These are phyloP conservation scores for Hirundo rustica DNA, from an alignment of 2,797 vertebrate genomes.

Conservation along the genomic window DNA sequence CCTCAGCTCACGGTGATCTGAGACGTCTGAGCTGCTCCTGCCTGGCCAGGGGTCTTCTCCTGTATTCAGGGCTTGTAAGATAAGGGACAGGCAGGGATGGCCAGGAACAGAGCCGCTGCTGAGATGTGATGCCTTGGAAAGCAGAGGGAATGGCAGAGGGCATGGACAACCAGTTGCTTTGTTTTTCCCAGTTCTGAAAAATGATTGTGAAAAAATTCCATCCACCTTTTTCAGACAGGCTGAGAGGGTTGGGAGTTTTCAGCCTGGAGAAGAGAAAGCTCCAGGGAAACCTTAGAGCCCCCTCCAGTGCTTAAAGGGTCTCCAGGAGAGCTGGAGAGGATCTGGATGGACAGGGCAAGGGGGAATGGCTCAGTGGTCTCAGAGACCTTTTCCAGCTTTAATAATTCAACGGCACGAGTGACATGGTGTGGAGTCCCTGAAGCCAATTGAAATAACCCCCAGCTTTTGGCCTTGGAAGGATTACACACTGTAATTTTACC, in stretches of 20 bases:
- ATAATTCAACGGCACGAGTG: rapidly evolving
- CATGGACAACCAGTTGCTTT: background rate
- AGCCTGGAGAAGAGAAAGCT: background rate
- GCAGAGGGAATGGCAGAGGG: background rate
- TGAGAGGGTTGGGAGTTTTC: background rate
- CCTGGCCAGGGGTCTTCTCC: background rate
- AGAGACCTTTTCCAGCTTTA: background rate
- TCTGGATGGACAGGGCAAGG: background rate
- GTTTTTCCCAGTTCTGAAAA: background rate
- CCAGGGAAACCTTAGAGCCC: background rate
- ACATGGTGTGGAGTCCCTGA: too few species aligned
- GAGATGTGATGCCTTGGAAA: background rate
- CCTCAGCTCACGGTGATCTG: background rate
- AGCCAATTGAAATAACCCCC: too few species aligned
- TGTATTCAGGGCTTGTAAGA: background rate
- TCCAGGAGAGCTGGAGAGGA: background rate
- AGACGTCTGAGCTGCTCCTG: background rate
- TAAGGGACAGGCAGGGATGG: background rate
- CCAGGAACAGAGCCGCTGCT: background rate
- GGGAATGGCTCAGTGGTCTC: background rate
- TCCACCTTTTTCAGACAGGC: background rate
- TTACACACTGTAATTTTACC: too few species aligned
- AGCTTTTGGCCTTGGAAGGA: too few species aligned
- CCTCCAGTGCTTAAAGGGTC: background rate
- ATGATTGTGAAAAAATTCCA: background rate